These are phyloP conservation scores for Brassicogethes aeneus DNA, from an alignment of 2,888 invertebrate species.

Conservation along the genomic window DNA sequence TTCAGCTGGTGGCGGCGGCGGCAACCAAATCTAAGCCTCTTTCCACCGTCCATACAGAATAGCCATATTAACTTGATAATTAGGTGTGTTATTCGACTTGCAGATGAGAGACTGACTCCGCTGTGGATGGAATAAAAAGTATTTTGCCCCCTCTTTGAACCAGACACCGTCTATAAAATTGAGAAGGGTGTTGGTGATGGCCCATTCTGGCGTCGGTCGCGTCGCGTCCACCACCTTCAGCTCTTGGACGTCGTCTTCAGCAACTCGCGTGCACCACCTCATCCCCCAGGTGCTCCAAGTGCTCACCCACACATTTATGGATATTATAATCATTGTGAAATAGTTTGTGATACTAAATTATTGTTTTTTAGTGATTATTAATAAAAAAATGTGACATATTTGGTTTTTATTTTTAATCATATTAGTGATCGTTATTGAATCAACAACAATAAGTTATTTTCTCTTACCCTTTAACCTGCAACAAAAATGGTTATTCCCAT, in stretches of 20 bases:
- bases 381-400: too few relatives aligned
- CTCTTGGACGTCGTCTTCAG: conserved; percentile 21
- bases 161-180: conserved; percentile 41
- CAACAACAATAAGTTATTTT: too few relatives aligned
- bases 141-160: conserved; percentile 52
- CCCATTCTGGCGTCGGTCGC: conserved; percentile 41
- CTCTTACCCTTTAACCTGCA: too few relatives aligned
- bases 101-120: conserved; percentile 69
- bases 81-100: conserved; percentile 85
- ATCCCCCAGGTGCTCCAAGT: conserved; percentile 13
- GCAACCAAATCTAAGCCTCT: conserved; percentile 44
- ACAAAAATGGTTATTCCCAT: too few relatives aligned
- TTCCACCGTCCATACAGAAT: conserved; percentile 55
- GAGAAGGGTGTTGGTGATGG: conserved; percentile 42
- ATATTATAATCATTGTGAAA: too few relatives aligned
- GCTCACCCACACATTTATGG: too few relatives aligned
- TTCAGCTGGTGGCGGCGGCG: conserved; percentile 30
- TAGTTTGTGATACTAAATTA: too few relatives aligned
- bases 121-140: conserved; percentile 64
- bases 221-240: conserved; percentile 19
- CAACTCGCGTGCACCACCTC: conserved; percentile 22
- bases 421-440: too few relatives aligned
- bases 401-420: too few relatives aligned
- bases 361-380: too few relatives aligned
- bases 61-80: conserved; percentile 86